Conservation (phyloP, 2,113 vertebrate genomes). For the Vicugna pacos region DNA sequence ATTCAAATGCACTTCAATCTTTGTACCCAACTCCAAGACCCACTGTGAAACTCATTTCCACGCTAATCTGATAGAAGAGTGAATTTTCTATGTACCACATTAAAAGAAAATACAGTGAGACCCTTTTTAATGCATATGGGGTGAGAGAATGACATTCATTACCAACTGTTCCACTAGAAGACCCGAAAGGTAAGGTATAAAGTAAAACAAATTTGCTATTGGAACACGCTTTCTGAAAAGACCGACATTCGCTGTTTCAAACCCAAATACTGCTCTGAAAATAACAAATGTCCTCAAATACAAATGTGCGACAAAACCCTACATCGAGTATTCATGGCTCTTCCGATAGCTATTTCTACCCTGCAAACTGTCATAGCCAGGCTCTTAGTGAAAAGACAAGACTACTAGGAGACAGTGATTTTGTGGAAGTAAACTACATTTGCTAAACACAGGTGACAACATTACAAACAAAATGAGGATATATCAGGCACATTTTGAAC, state of each 20-base stretch:
- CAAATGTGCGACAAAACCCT: background rate
- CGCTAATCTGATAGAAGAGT: slow-evolving; percentile 72
- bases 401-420: background rate
- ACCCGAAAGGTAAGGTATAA: slow-evolving; percentile 52
- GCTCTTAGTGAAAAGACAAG: slow-evolving; percentile 55
- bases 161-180: slow-evolving; percentile 63
- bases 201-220: slow-evolving; percentile 37
- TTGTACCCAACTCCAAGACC: slow-evolving; percentile 75
- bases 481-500: background rate
- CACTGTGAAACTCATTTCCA: slow-evolving; percentile 79
- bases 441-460: slow-evolving; percentile 57
- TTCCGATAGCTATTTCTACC: slow-evolving; percentile 1
- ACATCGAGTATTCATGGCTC: background rate
- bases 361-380: background rate
- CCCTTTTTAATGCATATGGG: slow-evolving; percentile 62
- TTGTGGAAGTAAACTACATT: slow-evolving; percentile 39
- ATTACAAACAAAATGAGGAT: slow-evolving; percentile 48
- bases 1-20: slow-evolving; percentile 82
- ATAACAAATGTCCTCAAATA: background rate
- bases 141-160: slow-evolving; percentile 70
- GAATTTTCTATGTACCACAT: slow-evolving; percentile 50
- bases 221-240: slow-evolving; percentile 49
- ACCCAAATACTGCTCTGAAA: slow-evolving; percentile 44
- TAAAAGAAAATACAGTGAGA: slow-evolving; percentile 64
- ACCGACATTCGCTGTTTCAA: background rate